These are phyloP conservation scores for Catagonus wagneri DNA, from an alignment of 2,113 vertebrate genomes.

Conservation along the genomic window DNA sequence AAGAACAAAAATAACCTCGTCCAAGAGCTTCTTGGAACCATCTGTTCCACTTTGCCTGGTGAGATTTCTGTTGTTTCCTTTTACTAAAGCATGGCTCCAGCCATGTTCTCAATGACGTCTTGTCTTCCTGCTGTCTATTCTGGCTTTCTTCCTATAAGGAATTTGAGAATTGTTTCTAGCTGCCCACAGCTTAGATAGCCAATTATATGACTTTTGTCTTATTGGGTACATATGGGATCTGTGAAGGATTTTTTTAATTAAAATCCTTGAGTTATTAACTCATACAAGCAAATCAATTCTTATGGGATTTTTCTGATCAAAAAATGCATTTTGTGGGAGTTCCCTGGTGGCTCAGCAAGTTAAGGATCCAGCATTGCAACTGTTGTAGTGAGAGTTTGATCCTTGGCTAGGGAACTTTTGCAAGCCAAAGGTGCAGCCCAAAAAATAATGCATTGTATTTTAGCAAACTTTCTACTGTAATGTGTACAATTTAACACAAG, in stretches of 20 bases:
- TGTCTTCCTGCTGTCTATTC: slow-evolving; percentile 23
- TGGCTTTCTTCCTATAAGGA: slow-evolving; percentile 42
- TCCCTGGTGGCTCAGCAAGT: no score
- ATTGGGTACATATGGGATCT: neutral
- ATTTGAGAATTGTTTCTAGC: slow-evolving; percentile 6
- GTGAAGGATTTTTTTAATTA: slow-evolving; percentile 23
- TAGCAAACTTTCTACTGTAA: neutral
- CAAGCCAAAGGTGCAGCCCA: no score
- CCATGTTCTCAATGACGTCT: neutral
- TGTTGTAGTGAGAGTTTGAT: no score
- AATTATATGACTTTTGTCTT: neutral
- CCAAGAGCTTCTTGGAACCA: slow-evolving; percentile 31
- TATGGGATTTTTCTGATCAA: neutral
- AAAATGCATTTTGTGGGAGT: neutral
- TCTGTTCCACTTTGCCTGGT: slow-evolving; percentile 46
- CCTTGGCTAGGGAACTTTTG: no score
- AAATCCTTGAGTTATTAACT: slow-evolving; percentile 30
- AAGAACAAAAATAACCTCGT: slow-evolving; percentile 43
- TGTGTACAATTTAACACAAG: neutral
- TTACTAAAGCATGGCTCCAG: neutral
- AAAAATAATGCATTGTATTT: neutral
- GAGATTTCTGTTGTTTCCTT: slow-evolving; percentile 22
- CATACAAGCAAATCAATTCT: slow-evolving; percentile 4
- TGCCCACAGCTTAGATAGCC: neutral
- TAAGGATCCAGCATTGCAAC: no score